phyloP scores from a whole-genome alignment of 2,888 invertebrate species.

The Arenicola marina region DNA sequence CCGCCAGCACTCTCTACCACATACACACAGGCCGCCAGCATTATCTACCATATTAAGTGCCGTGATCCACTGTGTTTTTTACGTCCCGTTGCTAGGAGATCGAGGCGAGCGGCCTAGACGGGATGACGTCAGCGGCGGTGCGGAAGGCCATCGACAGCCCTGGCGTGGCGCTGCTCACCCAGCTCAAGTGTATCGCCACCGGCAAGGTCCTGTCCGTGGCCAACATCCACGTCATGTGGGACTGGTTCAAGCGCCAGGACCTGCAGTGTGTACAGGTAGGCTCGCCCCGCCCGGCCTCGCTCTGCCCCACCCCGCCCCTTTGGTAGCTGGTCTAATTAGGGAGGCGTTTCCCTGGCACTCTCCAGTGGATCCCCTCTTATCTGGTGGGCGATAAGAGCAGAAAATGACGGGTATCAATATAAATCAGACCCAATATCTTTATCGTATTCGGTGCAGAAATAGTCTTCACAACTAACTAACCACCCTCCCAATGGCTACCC shows the following conservation, averaged over 20 bases:
- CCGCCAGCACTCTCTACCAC: no score
- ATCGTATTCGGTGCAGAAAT: no score
- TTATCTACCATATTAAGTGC: not conserved
- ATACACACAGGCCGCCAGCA: no score
- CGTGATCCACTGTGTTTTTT: not conserved
- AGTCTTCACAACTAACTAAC: no score
- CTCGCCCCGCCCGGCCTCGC: not conserved
- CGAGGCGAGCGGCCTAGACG: constrained; percentile 37
- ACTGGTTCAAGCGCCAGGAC: constrained; percentile 43
- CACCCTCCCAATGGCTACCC: no score
- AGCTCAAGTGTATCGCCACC: constrained; percentile 43
- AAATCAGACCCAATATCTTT: no score
- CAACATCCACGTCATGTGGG: constrained; percentile 55
- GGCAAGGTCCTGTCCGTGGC: constrained; percentile 46
- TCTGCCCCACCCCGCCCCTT: not conserved
- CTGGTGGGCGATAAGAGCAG: no score
- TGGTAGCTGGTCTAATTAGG: no score
- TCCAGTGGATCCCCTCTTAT: no score
- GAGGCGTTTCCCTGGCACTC: no score
- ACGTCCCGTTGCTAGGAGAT: constrained; percentile 36
- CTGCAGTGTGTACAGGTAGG: constrained; percentile 52
- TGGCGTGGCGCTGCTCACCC: constrained; percentile 49
- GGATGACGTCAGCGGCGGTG: constrained; percentile 40
- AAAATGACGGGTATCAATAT: no score
- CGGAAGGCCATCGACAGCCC: constrained; percentile 43